Evolutionary conservation across 2,797 vertebrate genomes (phyloP), one percentile per base, ranked within the genome.

Genomic region (Cuculus canorus): DNA sequence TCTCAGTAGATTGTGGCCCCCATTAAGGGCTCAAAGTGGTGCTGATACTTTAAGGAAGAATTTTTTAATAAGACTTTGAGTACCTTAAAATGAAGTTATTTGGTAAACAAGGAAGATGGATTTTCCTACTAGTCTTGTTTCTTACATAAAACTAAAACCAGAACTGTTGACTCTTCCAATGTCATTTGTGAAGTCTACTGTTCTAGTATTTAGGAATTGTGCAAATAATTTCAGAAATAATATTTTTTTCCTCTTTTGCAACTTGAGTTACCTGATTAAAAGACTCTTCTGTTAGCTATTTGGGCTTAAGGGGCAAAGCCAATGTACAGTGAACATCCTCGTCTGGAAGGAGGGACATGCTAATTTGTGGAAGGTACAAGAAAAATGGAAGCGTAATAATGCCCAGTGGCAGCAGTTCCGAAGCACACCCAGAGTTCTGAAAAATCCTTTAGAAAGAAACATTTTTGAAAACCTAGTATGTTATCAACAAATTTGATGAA

Each of bases 91-190:
- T n/a, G 2, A 41, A 30, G n/a, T 30, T 80, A 27, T 41, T 35
- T 25, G 5, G 10, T 61, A 76, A 87, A 71, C 5, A 45, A 75
- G 19, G 11, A 60, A 59, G 28, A 27, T 50, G 23, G 6, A 25
- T 83, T 65, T 86, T 84, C 37, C 13, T 37, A 11, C 5, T n/a
- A 35, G 22, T 21, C 8, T 23, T 43, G 1, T 52, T 86, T 76
- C 8, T 11, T 53, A 10, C 39, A 15, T 57, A 35, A 81, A 70
- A 64, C 10, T 73, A 45, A 59, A 64, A 89, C 57, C 4, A 53
- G 32, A 63, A 4, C 10, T 0, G 0, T 2, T 27, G 32, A 8
- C 0, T 0, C 4, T 48, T 6, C 0, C 1, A 7, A 37, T 27
- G 28, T 81, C 45, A 27, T 17, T 7, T 24, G 11, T 12, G 8